Evolutionary conservation across 2,797 vertebrate species (phyloP).

Genomic region (Nannoperca obscura): DNA sequence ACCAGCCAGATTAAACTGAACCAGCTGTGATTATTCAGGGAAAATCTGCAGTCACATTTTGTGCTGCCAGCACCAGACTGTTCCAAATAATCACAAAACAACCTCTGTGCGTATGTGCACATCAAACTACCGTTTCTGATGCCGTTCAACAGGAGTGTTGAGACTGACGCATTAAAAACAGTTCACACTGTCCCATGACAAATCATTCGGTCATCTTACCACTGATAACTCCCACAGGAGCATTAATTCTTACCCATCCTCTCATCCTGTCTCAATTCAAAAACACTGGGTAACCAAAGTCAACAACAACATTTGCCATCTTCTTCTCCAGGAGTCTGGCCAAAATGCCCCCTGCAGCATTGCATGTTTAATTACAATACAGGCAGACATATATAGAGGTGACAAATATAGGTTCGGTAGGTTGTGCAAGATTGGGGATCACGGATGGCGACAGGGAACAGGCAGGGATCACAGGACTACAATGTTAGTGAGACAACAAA

Average conservation of each 20-base stretch:
- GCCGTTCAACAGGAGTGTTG: background rate
- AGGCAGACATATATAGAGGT: background rate
- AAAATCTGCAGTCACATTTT: constrained; percentile 1
- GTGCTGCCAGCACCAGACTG: background rate
- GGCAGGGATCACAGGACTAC: background rate
- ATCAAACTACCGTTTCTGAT: background rate
- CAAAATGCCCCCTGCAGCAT: background rate
- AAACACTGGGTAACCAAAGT: background rate
- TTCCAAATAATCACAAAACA: background rate
- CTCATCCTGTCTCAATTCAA: background rate
- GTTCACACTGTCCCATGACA: background rate
- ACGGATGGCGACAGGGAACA: background rate
- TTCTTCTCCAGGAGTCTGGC: background rate
- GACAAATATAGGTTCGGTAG: background rate
- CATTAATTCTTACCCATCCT: background rate
- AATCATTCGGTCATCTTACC: background rate
- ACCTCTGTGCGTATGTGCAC: background rate
- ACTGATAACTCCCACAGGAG: background rate
- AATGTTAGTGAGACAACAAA: background rate
- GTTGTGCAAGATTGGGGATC: background rate
- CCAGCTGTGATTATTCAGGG: background rate
- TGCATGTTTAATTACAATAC: too few species aligned
- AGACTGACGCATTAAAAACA: background rate
- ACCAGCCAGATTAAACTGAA: background rate
- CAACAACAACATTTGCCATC: background rate